Conservation (phyloP, 2,888 invertebrate genomes). For the Lissonota sp. region DNA sequence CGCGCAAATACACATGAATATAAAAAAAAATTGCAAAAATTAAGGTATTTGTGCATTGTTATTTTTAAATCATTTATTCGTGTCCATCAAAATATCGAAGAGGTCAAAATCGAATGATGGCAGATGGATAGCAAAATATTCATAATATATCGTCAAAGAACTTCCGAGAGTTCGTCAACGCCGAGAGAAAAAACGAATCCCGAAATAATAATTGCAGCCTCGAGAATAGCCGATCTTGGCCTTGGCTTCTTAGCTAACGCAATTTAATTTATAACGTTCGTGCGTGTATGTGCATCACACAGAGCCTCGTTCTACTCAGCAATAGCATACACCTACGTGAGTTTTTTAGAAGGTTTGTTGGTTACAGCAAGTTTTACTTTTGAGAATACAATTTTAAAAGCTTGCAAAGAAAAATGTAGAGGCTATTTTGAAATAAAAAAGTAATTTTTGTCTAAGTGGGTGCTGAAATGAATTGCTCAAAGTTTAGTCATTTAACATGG, state of each 20-base stretch:
- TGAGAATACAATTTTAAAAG: too few relatives aligned
- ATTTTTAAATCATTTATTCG: background rate
- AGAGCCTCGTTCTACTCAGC: background rate
- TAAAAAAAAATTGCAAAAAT: too few relatives aligned
- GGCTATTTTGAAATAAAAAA: too few relatives aligned
- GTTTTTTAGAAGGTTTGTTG: too few relatives aligned
- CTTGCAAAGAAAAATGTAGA: too few relatives aligned
- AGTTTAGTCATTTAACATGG: too few relatives aligned
- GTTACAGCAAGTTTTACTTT: too few relatives aligned
- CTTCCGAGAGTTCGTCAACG: conserved; percentile 34
- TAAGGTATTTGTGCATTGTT: background rate
- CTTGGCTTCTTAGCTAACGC: conserved; percentile 32
- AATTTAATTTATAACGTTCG: conserved; percentile 36
- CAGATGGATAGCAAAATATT: conserved; percentile 5
- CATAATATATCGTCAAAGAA: background rate
- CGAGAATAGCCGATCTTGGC: conserved; percentile 52
- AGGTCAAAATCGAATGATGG: background rate
- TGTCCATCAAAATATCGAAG: background rate
- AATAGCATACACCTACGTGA: too few relatives aligned
- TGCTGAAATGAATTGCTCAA: too few relatives aligned
- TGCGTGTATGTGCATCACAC: too few relatives aligned
- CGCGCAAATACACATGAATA: too few relatives aligned
- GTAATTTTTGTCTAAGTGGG: too few relatives aligned
- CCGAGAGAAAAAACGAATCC: conserved; percentile 4
- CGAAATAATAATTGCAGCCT: conserved; percentile 9